Percentiles rank a stretch among this genome's conserved stretches.
Conservation (phyloP, 2,113 vertebrate genomes). For the Mastomys natalensis region DNA sequence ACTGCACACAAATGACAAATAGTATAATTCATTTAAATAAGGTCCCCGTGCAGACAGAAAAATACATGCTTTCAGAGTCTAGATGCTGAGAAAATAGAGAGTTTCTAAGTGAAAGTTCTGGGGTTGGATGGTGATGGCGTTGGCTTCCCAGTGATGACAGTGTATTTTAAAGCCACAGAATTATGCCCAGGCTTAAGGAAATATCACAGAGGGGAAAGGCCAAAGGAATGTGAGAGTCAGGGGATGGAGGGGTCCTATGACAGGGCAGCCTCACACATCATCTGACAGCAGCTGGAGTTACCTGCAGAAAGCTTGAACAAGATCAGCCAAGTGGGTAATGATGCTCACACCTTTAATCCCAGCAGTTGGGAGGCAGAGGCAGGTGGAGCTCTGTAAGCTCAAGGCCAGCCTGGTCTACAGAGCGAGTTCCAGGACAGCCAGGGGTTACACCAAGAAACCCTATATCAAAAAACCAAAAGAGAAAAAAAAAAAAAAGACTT, state of each 20-base stretch:
- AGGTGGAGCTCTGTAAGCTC: not conserved
- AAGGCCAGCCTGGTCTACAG: not conserved
- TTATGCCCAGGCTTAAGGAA: not conserved
- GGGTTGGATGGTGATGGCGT: not conserved
- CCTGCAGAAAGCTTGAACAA: not conserved
- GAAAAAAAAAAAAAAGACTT: not conserved
- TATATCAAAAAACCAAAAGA: not conserved
- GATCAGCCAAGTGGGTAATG: not conserved
- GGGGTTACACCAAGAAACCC: too few species aligned
- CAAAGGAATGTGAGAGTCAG: not conserved
- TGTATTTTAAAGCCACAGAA: not conserved
- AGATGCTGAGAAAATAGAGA: not conserved
- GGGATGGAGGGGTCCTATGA: not conserved
- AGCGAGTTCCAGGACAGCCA: not conserved
- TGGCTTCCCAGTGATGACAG: not conserved
- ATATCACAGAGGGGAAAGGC: too few species aligned
- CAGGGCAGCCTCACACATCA: not conserved
- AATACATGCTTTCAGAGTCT: not conserved
- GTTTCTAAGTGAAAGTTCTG: not conserved
- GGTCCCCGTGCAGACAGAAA: not conserved
- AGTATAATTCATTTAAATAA: not conserved
- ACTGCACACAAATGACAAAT: not conserved
- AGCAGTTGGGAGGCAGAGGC: not conserved
- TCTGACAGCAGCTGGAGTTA: not conserved
- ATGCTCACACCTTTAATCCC: not conserved